Evolutionary conservation across 2,113 vertebrate genomes (phyloP).

Genomic region (Peromyscus leucopus): DNA sequence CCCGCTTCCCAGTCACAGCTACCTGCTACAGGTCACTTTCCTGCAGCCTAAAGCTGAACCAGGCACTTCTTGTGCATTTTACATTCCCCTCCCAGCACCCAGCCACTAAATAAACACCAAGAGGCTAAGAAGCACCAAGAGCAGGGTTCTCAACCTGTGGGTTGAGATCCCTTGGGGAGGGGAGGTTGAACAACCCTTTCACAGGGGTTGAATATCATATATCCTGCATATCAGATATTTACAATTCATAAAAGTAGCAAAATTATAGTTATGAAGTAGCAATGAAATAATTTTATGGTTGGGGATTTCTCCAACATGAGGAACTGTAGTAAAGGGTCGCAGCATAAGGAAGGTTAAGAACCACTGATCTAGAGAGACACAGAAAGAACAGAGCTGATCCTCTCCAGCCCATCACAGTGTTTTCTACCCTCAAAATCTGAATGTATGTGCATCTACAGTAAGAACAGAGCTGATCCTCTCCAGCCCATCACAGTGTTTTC

Average conservation of each 20-base stretch:
- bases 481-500: background rate
- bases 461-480: background rate
- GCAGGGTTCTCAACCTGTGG: background rate
- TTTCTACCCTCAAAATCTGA: background rate
- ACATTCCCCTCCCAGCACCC: background rate
- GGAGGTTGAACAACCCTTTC: background rate
- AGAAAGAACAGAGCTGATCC: background rate
- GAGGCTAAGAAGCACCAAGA: background rate
- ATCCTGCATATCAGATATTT: background rate
- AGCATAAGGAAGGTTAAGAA: background rate
- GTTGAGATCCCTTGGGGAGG: background rate
- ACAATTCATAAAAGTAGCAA: background rate
- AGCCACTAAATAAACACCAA: accelerated
- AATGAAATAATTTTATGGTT: background rate
- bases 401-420: background rate
- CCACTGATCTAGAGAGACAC: background rate
- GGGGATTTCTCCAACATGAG: background rate
- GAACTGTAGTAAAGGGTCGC: background rate
- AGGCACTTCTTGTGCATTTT: background rate
- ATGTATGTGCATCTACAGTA: accelerated
- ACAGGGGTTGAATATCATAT: background rate
- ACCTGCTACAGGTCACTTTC: background rate
- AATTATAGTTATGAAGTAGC: background rate
- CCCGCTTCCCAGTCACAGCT: background rate
- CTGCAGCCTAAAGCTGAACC: background rate